Evolutionary conservation across 1,140 invertebrate genomes (phyloP), one percentile per base, ranked within the genome.

Genomic region (Heliconius hewitsoni): DNA sequence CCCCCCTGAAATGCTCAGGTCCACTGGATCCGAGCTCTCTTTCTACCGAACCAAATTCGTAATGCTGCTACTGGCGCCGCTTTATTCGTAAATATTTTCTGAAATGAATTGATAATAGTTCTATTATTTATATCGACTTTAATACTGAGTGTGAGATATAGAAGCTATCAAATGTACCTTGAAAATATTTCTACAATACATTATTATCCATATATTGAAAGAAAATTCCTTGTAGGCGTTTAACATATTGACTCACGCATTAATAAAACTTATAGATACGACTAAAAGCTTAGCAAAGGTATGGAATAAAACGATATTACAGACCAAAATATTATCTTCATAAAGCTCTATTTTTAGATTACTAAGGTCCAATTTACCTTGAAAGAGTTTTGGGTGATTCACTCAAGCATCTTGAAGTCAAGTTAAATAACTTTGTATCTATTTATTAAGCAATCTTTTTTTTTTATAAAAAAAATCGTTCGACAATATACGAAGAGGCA

Each of bases 371-470:
- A 72, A 30, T 16, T 16, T 42, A 23, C 13, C 13, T 34, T n/a
- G 18, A 52, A 8, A 46, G 50, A 39, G 76, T 46, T 73, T 52
- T 39, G n/a, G 70, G 73, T 39, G 55, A 74, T 57, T 76, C 70
- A 80, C 76, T 77, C 72, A 75, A 74, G 79, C 76, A 82, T 80
- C 80, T 82, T 78, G 78, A 81, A 85, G 72, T 79, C 72, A 70
- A 75, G 81, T 83, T 79, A 84, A 86, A 72, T 82, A 81, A 79
- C 80, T 82, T 79, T 83, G 78, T 79, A 81, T 57, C 77, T 85
- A 82, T 84, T 85, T 85, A 87, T 86, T 86, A 86, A 85, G 82
- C 81, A 71, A 85, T 86, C 80, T 81, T 84, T 16, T 19, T 81
- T 84, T 87, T 83, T 75, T 71, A 39, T 66, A 66, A 66, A 3